Conservation (phyloP, 2,113 vertebrate species). For the Turnix velox region DNA sequence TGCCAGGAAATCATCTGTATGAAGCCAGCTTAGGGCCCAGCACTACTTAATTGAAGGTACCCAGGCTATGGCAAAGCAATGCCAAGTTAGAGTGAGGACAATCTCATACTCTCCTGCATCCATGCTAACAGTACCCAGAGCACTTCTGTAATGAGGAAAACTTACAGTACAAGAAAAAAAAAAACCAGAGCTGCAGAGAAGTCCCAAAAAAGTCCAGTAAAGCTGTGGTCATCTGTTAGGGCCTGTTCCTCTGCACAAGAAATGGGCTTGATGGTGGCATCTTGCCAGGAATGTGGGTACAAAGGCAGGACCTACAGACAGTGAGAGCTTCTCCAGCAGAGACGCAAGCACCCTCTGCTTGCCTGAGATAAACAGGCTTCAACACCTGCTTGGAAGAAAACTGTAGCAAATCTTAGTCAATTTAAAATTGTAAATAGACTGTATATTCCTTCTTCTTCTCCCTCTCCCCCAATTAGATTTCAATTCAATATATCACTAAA, state of each 20-base stretch:
- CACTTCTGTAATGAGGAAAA: neutral
- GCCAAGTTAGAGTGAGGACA: neutral
- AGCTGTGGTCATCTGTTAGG: neutral
- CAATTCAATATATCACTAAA: neutral
- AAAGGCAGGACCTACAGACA: neutral
- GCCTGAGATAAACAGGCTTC: neutral
- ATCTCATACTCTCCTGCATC: neutral
- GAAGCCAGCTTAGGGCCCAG: neutral
- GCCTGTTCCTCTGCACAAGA: neutral
- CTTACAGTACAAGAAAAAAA: neutral
- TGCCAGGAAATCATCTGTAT: neutral
- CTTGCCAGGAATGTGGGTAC: neutral
- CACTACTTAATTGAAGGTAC: neutral
- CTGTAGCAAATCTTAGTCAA: neutral
- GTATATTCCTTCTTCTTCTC: neutral
- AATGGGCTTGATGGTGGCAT: accelerated
- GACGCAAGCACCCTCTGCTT: neutral
- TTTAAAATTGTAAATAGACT: neutral
- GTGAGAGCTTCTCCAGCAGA: neutral
- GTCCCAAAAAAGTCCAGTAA: neutral
- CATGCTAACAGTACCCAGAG: neutral
- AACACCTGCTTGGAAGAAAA: neutral
- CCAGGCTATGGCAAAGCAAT: accelerated
- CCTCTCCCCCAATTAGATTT: neutral
- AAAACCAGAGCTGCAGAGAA: neutral